Percentiles rank a stretch among this genome's conserved stretches.
Conservation (phyloP, 1,140 invertebrate genomes). For the Ganaspis sp. region DNA sequence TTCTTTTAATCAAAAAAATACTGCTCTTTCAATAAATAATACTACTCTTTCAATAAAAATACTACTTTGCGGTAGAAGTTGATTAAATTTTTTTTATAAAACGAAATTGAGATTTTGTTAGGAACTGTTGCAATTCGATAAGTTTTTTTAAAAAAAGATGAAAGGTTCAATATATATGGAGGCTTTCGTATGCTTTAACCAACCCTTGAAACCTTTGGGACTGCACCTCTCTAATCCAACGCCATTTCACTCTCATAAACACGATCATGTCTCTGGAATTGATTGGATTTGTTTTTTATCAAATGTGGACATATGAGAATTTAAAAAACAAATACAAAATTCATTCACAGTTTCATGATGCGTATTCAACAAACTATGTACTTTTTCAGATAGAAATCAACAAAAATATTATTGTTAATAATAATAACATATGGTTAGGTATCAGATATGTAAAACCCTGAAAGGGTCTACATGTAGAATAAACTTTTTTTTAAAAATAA, state of each 20-base stretch:
- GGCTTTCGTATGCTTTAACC: conserved; percentile 7
- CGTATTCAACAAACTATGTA: too few relatives aligned
- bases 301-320: not conserved
- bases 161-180: conserved; percentile 9
- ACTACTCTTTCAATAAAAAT: too few relatives aligned
- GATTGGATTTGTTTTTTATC: not conserved
- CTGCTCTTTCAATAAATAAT: too few relatives aligned
- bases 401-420: too few relatives aligned
- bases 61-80: not conserved
- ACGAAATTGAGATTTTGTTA: not conserved
- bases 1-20: too few relatives aligned
- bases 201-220: conserved; percentile 13
- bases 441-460: too few relatives aligned
- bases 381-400: too few relatives aligned
- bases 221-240: conserved; percentile 11
- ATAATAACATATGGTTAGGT: too few relatives aligned
- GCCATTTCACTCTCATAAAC: conserved; percentile 29
- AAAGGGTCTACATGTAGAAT: too few relatives aligned
- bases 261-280: conserved; percentile 18
- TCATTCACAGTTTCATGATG: too few relatives aligned
- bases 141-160: not conserved
- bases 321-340: conserved; percentile 3
- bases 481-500: too few relatives aligned
- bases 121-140: not conserved
- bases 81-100: not conserved